Base-by-base conservation (phyloP, 2,888 invertebrate species). In the Brachyptera putata region DNA sequence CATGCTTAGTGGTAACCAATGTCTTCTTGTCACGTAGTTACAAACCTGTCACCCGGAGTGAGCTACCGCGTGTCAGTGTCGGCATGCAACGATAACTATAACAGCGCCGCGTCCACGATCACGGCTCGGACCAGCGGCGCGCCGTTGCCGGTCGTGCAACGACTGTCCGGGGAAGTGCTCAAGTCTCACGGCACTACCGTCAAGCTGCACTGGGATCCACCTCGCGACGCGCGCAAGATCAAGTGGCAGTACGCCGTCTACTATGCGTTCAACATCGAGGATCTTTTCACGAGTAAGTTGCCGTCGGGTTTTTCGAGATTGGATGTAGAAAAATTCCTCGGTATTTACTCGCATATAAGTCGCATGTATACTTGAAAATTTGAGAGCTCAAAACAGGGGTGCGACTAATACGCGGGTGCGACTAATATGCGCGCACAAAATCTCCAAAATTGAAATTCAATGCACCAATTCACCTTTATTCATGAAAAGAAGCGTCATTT, bases 241-340 rank as follows among this genome's bases (percentile, higher is more conserved):
- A 76, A 76, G 46, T 84, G 82, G 83, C 68, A 76, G 3, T 92
- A 91, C 70, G 88, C 86, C 18, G 78, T 91, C 41, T 86, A 87
- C 71, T 91, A 89, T 68, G 86, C 84, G 0, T 73, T 80, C 2
- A 78, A 70, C 66, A 79, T 76, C 69, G 78, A 79, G 4, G 82
- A 85, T 62, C 75, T 84, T 16, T 75, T 80, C 53, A 80, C 81
- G 73, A 79, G 86, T 85, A 60, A 64, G 49, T 50, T n/a, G n/a
- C n/a, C n/a, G n/a, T n/a, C n/a, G n/a, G n/a, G n/a, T n/a, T n/a
- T n/a, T n/a, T n/a, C n/a, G n/a, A n/a, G n/a, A n/a, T n/a, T n/a
- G n/a, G n/a, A n/a, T n/a, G n/a, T n/a, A n/a, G n/a, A n/a, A n/a
- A n/a, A n/a, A n/a, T n/a, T n/a, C n/a, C n/a, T n/a, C n/a, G n/a